A percentile compares a stretch with the other conserved stretches of the same genome.
Conservation (phyloP, 2,113 vertebrate species). For the Eurypyga helias region DNA sequence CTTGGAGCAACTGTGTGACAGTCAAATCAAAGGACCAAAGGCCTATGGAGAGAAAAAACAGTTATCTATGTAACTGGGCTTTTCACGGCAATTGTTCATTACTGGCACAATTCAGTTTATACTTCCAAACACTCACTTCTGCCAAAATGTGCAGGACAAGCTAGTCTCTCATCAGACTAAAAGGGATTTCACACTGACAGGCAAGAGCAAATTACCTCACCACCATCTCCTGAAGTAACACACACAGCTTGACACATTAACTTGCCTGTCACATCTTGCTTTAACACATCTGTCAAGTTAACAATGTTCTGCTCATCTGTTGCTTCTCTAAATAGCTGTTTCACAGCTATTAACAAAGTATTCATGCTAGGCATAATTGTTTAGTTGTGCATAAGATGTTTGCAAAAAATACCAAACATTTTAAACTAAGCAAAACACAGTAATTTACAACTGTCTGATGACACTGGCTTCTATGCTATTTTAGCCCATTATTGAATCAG, state of each 20-base stretch:
- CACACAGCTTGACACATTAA: not conserved
- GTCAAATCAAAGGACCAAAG: conserved; percentile 99
- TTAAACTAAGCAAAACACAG: not conserved
- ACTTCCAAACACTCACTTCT: not conserved
- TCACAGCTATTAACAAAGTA: not conserved
- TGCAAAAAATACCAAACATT: accelerated
- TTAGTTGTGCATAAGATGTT: not conserved
- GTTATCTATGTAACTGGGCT: not conserved
- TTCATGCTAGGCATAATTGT: not conserved
- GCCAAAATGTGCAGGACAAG: accelerated
- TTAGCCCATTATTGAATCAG: conserved; percentile 1
- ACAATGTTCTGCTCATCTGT: not conserved
- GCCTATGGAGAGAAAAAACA: conserved; percentile 74
- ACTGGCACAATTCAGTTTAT: not conserved
- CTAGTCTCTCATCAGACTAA: not conserved
- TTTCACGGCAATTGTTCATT: not conserved
- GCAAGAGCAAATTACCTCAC: not conserved
- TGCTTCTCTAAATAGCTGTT: not conserved
- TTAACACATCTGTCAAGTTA: not conserved
- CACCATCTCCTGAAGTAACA: not conserved
- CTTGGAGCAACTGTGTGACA: conserved; percentile 97
- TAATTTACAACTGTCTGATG: not conserved
- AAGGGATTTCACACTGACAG: not conserved
- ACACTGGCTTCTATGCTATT: not conserved
- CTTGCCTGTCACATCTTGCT: not conserved